Percentiles rank a stretch among this genome's conserved stretches.
Evolutionary conservation across 2,888 invertebrate genomes (phyloP).

Genomic region (Diachrysia chrysitis): DNA sequence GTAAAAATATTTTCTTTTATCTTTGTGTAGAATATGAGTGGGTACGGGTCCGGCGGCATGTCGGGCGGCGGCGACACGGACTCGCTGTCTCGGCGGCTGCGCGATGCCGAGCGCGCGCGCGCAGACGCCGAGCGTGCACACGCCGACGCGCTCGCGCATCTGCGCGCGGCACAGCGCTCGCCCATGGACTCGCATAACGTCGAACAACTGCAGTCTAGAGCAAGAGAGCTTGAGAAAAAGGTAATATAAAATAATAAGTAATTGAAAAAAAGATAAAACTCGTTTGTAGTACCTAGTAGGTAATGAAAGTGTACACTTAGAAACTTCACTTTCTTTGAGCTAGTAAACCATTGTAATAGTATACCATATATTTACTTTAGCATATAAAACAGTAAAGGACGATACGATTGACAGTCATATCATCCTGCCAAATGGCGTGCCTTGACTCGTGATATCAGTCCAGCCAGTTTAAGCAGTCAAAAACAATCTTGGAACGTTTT

Average conservation of each 20-base stretch:
- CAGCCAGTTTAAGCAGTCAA: not conserved
- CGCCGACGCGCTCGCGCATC: constrained; percentile 93
- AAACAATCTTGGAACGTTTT: not conserved
- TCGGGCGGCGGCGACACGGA: constrained; percentile 78
- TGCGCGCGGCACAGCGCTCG: constrained; percentile 88
- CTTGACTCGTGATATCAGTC: too few relatives aligned
- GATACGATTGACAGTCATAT: too few relatives aligned
- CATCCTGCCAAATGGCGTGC: too few relatives aligned
- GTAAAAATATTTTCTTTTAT: not conserved
- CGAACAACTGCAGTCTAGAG: constrained; percentile 94
- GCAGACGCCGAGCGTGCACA: constrained; percentile 94
- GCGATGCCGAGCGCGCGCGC: constrained; percentile 93
- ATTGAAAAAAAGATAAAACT: not conserved
- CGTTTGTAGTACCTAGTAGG: too few relatives aligned
- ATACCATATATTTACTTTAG: too few relatives aligned
- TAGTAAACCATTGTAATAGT: too few relatives aligned
- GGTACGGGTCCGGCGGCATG: constrained; percentile 78
- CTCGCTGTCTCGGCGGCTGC: constrained; percentile 92
- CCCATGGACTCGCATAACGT: constrained; percentile 87
- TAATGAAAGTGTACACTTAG: too few relatives aligned
- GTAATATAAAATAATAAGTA: constrained; percentile 76
- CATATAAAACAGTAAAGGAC: too few relatives aligned
- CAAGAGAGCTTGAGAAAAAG: constrained; percentile 97
- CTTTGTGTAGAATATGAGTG: constrained; percentile 79
- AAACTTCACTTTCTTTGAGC: too few relatives aligned